Evolutionary conservation across 2,113 vertebrate species (phyloP).

Genomic region (Cephalopterus ornatus): DNA sequence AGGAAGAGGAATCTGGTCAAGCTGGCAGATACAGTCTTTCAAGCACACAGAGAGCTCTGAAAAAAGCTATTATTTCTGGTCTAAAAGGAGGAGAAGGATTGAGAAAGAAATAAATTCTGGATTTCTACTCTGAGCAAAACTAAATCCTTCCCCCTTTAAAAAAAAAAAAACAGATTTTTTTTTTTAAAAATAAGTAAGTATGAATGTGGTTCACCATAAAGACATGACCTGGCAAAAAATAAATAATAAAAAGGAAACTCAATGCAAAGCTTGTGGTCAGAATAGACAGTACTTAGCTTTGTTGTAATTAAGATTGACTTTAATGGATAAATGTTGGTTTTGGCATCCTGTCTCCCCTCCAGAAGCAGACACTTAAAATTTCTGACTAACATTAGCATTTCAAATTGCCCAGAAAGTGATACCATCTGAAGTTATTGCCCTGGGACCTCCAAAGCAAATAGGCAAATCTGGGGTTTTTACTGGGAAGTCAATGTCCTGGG

Average conservation of each 20-base stretch:
- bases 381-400: background rate
- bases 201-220: background rate
- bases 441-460: background rate
- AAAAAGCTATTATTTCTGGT: slow-evolving; percentile 28
- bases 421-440: background rate
- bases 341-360: background rate
- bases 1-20: slow-evolving; percentile 31
- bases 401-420: background rate
- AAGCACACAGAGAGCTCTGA: slow-evolving; percentile 1
- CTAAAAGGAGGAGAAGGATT: background rate
- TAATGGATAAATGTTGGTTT: background rate
- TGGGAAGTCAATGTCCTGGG: accelerated
- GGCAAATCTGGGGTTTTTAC: background rate
- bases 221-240: background rate
- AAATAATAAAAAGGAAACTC: background rate
- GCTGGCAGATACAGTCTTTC: slow-evolving; percentile 11
- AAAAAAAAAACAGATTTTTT: background rate
- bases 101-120: background rate
- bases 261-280: background rate
- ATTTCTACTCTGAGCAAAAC: background rate
- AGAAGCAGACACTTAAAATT: background rate
- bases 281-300: background rate
- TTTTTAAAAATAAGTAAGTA: background rate
- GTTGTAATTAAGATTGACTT: background rate
- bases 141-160: accelerated